Conservation (phyloP, 2,888 invertebrate species). For the Teleiodes luculella region DNA sequence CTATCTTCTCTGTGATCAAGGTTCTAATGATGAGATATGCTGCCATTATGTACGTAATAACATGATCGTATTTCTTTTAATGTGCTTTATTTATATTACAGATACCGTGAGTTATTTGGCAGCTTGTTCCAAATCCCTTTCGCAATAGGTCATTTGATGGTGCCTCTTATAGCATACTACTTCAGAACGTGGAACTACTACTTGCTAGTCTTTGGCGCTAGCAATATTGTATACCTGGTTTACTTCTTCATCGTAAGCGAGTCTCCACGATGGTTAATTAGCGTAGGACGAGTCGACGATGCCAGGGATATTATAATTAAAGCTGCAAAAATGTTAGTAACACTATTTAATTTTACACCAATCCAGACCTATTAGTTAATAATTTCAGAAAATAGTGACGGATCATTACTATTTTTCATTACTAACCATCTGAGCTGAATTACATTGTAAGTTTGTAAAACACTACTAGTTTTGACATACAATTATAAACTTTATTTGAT, state of each 20-base stretch:
- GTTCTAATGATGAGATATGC: too few relatives aligned
- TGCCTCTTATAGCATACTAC: constrained; percentile 81
- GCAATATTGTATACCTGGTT: constrained; percentile 78
- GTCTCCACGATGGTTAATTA: constrained; percentile 88
- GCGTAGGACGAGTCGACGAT: constrained; percentile 81
- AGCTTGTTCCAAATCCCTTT: constrained; percentile 84
- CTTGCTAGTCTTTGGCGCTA: constrained; percentile 81
- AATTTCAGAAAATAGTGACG: too few relatives aligned
- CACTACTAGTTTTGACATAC: too few relatives aligned
- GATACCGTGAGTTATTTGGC: constrained; percentile 73
- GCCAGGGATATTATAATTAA: constrained; percentile 82
- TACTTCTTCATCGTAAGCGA: constrained; percentile 87
- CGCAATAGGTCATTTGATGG: constrained; percentile 81
- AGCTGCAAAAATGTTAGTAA: constrained; percentile 77
- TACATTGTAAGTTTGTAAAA: too few relatives aligned
- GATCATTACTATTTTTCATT: too few relatives aligned
- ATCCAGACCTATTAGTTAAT: too few relatives aligned
- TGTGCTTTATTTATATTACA: constrained; percentile 18
- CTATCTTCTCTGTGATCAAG: too few relatives aligned
- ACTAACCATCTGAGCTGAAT: too few relatives aligned
- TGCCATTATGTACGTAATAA: too few relatives aligned
- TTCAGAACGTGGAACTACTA: constrained; percentile 82
- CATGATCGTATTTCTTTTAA: too few relatives aligned
- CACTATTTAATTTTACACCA: too few relatives aligned
- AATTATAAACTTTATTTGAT: too few relatives aligned